These are phyloP conservation scores for Plebejus anna DNA, from an alignment of 2,888 invertebrate species.

Conservation along the genomic window DNA sequence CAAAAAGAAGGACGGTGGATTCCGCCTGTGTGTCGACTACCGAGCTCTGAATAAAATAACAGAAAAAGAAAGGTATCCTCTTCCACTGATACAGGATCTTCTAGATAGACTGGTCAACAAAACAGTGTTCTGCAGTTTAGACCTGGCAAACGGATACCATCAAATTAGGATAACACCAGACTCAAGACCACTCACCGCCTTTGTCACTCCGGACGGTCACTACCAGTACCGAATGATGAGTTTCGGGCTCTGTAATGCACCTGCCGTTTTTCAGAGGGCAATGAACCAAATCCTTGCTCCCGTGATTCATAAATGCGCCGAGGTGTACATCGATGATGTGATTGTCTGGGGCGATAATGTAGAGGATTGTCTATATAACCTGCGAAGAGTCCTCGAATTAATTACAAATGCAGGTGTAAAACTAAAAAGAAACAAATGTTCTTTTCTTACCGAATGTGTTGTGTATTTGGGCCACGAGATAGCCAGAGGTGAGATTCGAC, in stretches of 20 bases:
- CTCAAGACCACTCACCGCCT: not conserved
- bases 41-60: not conserved
- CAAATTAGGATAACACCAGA: not conserved
- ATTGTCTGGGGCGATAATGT: not conserved
- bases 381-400: not conserved
- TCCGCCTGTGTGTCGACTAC: not conserved
- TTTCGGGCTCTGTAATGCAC: not conserved
- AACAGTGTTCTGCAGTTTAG: not conserved
- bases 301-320: not conserved
- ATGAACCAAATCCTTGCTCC: not conserved
- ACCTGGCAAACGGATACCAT: not conserved
- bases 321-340: not conserved
- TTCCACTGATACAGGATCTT: not conserved
- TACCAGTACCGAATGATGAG: not conserved
- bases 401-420: not conserved
- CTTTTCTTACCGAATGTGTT: conserved; percentile 11
- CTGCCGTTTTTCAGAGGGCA: not conserved
- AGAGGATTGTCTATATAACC: not conserved
- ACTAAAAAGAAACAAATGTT: not conserved
- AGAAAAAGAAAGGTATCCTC: not conserved
- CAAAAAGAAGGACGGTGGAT: not conserved
- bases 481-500: not conserved
- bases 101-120: not conserved
- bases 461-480: conserved; percentile 19
- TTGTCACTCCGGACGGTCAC: not conserved